Conservation (phyloP, 2,113 vertebrate species). For the Fukomys damarensis region DNA sequence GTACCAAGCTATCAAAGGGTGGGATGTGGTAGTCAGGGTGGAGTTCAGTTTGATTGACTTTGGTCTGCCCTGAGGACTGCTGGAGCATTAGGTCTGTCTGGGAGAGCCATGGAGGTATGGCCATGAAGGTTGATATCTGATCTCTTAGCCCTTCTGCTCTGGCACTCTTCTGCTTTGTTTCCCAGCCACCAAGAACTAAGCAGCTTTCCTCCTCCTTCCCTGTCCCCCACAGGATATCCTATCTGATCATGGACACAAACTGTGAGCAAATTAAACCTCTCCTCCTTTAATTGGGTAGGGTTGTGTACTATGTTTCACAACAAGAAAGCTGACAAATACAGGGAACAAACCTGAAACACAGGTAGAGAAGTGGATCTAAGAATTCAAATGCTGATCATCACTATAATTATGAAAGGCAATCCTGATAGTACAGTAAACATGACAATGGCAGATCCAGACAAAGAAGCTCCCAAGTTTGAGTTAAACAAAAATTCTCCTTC, state of each 20-base stretch:
- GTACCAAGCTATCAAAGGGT: not conserved
- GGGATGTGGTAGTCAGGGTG: not conserved
- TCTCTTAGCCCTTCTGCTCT: too few relatives aligned
- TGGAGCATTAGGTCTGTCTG: not conserved
- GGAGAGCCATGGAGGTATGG: not conserved
- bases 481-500: not conserved
- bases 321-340: not conserved
- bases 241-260: not conserved
- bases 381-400: not conserved
- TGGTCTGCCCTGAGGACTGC: not conserved
- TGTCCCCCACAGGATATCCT: not conserved
- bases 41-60: not conserved
- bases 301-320: not conserved
- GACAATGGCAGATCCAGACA: not conserved
- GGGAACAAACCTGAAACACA: not conserved
- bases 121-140: too few relatives aligned
- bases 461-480: not conserved
- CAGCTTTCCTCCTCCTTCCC: not conserved
- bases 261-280: not conserved
- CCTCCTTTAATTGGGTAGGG: not conserved
- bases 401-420: not conserved
- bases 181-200: too few relatives aligned
- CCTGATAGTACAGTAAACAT: not conserved
- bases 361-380: not conserved
- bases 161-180: not conserved